phyloP scores from a whole-genome alignment of 2,797 vertebrate species.

The Spinibarbus caldwelli region DNA sequence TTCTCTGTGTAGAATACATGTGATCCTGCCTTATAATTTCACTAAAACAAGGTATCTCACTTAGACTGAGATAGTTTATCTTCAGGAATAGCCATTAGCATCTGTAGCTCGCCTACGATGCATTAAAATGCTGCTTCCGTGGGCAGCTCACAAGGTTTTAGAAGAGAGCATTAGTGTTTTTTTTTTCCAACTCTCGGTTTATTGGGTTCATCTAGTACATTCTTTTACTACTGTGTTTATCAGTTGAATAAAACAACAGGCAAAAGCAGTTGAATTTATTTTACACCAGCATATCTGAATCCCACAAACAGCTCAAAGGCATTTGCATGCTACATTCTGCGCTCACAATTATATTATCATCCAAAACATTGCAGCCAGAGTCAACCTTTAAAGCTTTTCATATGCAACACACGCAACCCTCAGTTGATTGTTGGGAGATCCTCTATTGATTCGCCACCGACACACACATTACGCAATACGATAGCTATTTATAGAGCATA shows the following conservation, averaged over 20 bases:
- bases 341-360: slow-evolving; percentile 1
- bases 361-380: not conserved
- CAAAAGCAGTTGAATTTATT: not conserved
- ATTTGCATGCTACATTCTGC: slow-evolving; percentile 4
- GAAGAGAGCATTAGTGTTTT: not conserved
- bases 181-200: not conserved
- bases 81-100: slow-evolving; percentile 20
- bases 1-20: not conserved
- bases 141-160: slow-evolving; percentile 17
- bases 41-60: not conserved
- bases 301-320: slow-evolving; percentile 21
- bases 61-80: not conserved
- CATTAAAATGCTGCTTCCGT: slow-evolving; percentile 24
- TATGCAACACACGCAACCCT: slow-evolving; percentile 19
- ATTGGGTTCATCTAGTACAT: not conserved
- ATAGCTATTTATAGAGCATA: slow-evolving; percentile 53
- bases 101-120: slow-evolving; percentile 5
- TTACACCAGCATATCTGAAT: not conserved
- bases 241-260: slow-evolving; percentile 20
- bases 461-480: slow-evolving; percentile 52
- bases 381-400: slow-evolving; percentile 14
- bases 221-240: slow-evolving; percentile 13
- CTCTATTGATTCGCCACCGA: slow-evolving; percentile 49
- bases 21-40: not conserved
- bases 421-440: slow-evolving; percentile 36